phyloP scores from a whole-genome alignment of 2,113 vertebrate species.

The Chamaea fasciata region DNA sequence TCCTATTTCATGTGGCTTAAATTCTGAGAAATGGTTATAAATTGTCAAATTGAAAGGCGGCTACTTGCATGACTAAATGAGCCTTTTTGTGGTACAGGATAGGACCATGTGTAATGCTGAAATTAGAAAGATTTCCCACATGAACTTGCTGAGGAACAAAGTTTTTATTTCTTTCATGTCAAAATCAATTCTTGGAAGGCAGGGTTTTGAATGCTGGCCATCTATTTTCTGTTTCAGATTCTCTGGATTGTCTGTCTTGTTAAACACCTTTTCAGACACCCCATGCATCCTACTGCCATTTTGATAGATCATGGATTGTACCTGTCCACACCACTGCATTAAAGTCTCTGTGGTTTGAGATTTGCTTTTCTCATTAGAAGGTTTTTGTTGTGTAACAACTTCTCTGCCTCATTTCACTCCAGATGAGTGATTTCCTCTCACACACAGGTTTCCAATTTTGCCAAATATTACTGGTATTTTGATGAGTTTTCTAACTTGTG shows the following conservation, averaged over 20 bases:
- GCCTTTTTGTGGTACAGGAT: neutral
- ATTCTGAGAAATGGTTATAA: neutral
- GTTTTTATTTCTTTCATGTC: neutral
- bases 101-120: neutral
- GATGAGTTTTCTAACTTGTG: neutral
- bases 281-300: accelerated
- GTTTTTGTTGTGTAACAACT: neutral
- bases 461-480: neutral
- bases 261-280: neutral
- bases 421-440: neutral
- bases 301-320: neutral
- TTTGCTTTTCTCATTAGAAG: neutral
- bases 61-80: neutral
- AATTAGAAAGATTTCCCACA: neutral
- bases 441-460: neutral
- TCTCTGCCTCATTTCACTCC: neutral
- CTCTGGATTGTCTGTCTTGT: neutral
- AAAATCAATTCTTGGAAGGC: neutral
- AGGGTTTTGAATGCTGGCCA: neutral
- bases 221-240: neutral
- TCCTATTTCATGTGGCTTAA: neutral
- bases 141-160: neutral
- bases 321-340: neutral
- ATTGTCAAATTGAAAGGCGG: neutral
- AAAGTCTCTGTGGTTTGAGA: neutral